Evolutionary conservation across 2,888 invertebrate genomes (phyloP), one percentile per base, ranked within the genome.

Genomic region (Thereva unica): DNA sequence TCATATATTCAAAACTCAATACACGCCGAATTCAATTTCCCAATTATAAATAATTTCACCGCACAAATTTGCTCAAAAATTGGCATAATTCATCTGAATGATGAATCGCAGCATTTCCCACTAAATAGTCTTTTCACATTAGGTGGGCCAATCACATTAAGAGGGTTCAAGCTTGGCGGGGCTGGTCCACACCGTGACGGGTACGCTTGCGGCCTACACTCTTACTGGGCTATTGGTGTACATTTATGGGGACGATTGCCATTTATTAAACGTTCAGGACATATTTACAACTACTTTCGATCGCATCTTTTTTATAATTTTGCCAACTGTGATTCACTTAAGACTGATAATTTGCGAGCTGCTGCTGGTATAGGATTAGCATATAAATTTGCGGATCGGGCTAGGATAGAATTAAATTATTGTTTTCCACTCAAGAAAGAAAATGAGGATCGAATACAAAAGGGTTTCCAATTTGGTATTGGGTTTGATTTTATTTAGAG

Each of bases 381-480:
- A n/a, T 84, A 97, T 76, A 86, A 91, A 70, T 82, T 98, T 67
- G 94, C 89, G 72, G 85, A 92, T 72, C 84, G 89, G 70, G 96
- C 95, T n/a, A 85, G 97, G 67, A 84, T 97, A 64, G 98, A 99
- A 84, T 85, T 99, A 64, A 98, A 97, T 84, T 95, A 97, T 83
- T 92, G 93, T 79, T 82, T 92, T 75, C 97, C 97, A 49, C 74
- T 91, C 64, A 82, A 83, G 55, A 86, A 85, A 70, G 83, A 85
- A 71, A 80, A 83, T 68, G 87, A 84, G 9, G 95, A 95, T 81
- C 83, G 80, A 72, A 73, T 84, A 64, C 82, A 85, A 61, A 85
- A 86, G 70, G 92, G 92, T 50, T 85, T 94, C 73, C 93, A 94
- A 82, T 88, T 93, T 77, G 95, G 94, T 44, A 86, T 94, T 72